Base-by-base conservation (phyloP, 2,113 vertebrate species). In the Lathamus discolor region DNA sequence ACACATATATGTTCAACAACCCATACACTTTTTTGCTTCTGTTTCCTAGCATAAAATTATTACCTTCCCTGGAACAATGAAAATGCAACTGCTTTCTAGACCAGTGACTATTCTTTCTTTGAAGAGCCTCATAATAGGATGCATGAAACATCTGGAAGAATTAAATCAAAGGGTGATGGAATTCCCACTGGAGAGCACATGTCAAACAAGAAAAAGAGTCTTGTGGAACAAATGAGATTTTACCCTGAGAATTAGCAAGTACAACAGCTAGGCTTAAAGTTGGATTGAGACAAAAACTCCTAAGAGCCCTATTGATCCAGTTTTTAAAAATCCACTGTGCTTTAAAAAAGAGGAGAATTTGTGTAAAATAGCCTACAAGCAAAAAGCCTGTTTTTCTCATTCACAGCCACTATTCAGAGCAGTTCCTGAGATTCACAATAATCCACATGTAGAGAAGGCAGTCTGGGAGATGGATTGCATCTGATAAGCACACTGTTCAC, bases 61-160 rank as follows among this genome's bases (percentile, higher is more conserved):
- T 86, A 84, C 94, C 43, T 96, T 94, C 66, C 63, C 54, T 90
- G 90, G 79, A 97, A 96, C 88, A 96, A 95, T 92, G 92, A 95
- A 96, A 96, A 94, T 41, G 67, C 48, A 95, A 95, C 88, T 83
- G 67, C 75, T 94, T 94, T 96, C 88, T 96, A 89, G 78, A 83
- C 88, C 66, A 82, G 33, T 92, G 72, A 79, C 72, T 94, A 79
- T 75, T 93, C n/a, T 37, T 91, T 88, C 96, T 97, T 97, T 97
- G 95, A 97, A 96, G 94, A 95, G 88, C 17, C 72, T 97, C 85
- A 96, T 97, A 96, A 96, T 93, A 96, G 88, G 79, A 88, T 92
- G 92, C 93, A 95, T 96, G 92, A 96, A 97, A 97, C 96, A 97
- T 97, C 97, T 97, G 97, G 97, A 97, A 97, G 97, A 93, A 97